Base-by-base conservation (phyloP, 1,140 invertebrate genomes). In the Pseudoatta argentina region DNA sequence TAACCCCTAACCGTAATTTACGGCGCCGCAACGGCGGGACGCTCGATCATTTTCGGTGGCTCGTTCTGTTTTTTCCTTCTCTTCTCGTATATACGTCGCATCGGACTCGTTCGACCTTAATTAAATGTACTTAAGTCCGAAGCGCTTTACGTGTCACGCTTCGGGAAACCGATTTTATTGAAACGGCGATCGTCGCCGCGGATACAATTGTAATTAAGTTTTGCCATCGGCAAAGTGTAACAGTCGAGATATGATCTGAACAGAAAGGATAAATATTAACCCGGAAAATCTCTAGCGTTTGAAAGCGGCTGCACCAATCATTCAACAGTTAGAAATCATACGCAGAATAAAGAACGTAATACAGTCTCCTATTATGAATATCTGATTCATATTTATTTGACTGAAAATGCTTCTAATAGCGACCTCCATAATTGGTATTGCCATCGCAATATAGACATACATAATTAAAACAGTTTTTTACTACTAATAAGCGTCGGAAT, bases 1-100 rank as follows among this genome's bases (percentile, higher is more conserved):
- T 81, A 81, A 81, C 21, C 78, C 78, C 51, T 81, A 81, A 81
- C 78, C 78, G 78, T 81, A 81, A 81, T 81, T 72, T 81, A 81
- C 51, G 66, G 66, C 77, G 77, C 77, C 64, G 48, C 48, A 59
- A n/a, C 64, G 77, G 30, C 66, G 78, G 66, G 77, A 21, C 66
- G 78, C 66, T 81, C 66, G 51, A 61, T 81, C 78, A 57, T 72
- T 81, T 69, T 81, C 48, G 64, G 77, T 44, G 48, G 64, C 8
- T 55, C 57, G 63, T 64, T 30, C 27, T 71, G 21, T 44, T 81
- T 79, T 67, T 67, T 71, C n/a, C 55, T 71, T n/a, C 48, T 34
- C 12, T 12, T 21, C 18, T 21, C 18, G 27, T 6, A 18, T 18
- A 8, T 34, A 2, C 51, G 18, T 30, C 27, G 30, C 30, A 5